Evolutionary conservation across 2,888 invertebrate genomes (phyloP), one percentile per base, ranked within the genome.

Genomic region (Phengaris arion): DNA sequence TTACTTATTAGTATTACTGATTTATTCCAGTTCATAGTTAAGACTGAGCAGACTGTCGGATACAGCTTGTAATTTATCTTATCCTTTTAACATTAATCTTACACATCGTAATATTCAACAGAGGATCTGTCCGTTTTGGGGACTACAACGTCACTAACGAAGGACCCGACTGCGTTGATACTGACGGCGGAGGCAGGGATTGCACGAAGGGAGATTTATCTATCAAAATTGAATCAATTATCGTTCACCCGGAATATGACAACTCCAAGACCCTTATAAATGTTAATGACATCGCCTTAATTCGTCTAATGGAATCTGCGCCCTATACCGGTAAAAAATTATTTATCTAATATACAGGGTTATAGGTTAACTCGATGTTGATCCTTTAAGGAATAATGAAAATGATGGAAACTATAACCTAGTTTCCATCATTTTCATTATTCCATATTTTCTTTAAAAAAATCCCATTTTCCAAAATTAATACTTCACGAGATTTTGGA

Each of bases 261-360:
- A 78, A 78, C 0, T 68, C 57, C 0, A 57, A 77, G 6, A 12
- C 12, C 0, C 13, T 81, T 9, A 35, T 75, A 13, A 80, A 80
- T 46, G 79, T 81, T 22, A 79, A 90, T 75, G 94, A 94, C 79
- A 93, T 95, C 52, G 94, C 91, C 0, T 80, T 95, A 48, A 84
- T 94, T 55, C 86, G 91, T 75, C 79, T 94, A 57, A 84, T 82
- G 68, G 82, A 84, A 64, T 82, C 83, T 9, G 91, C 89, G 8
- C 87, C 87, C 7, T 89, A 89, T 76, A 88, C 91, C 79, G 89
- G 94, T 94, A 83, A 81, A 75, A 54, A 73, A 64, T 46, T 72
- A 76, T 55, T 48, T 57, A 5, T 35, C n/a, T 22, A 12, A 35
- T 35, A 35, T 35, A 35, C 35, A 35, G 35, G 35, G 35, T 35